These are phyloP conservation scores for Holothuria scabra DNA, from an alignment of 53 echinoderm and acorn worm species.

Conservation along the genomic window DNA sequence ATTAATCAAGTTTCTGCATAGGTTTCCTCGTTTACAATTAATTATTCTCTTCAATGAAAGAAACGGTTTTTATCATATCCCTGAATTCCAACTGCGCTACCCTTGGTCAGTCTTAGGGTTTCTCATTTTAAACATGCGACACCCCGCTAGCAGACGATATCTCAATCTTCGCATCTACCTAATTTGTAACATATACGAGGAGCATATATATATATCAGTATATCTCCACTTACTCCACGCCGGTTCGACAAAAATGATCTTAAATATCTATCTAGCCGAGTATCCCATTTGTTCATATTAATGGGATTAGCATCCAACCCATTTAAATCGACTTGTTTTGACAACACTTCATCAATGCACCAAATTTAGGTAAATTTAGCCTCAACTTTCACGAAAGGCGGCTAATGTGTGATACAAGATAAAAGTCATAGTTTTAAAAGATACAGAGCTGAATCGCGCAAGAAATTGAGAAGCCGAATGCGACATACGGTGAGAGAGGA, in stretches of 20 bases:
- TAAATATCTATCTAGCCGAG: conserved; percentile 9
- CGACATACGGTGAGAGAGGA: background rate
- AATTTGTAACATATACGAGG: too few relatives aligned
- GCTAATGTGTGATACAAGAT: conserved; percentile 46
- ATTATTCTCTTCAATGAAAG: too few relatives aligned
- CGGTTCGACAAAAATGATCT: conserved; percentile 19
- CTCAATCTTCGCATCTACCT: too few relatives aligned
- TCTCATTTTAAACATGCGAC: too few relatives aligned
- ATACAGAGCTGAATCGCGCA: background rate
- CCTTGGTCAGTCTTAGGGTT: too few relatives aligned
- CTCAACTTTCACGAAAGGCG: conserved; percentile 39
- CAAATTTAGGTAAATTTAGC: conserved; percentile 44
- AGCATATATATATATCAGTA: too few relatives aligned
- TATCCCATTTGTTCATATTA: conserved; percentile 38
- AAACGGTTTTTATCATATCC: too few relatives aligned
- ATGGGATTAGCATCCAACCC: conserved; percentile 32
- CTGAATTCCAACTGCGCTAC: too few relatives aligned
- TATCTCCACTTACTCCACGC: too few relatives aligned
- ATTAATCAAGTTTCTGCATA: too few relatives aligned
- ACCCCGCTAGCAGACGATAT: too few relatives aligned
- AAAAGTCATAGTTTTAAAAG: conserved; percentile 11
- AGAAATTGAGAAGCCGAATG: conserved; percentile 4
- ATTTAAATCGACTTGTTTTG: conserved; percentile 44
- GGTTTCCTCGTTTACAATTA: too few relatives aligned
- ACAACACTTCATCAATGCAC: conserved; percentile 26